Conservation (phyloP, 2,113 vertebrate species). For the Geococcyx californianus region DNA sequence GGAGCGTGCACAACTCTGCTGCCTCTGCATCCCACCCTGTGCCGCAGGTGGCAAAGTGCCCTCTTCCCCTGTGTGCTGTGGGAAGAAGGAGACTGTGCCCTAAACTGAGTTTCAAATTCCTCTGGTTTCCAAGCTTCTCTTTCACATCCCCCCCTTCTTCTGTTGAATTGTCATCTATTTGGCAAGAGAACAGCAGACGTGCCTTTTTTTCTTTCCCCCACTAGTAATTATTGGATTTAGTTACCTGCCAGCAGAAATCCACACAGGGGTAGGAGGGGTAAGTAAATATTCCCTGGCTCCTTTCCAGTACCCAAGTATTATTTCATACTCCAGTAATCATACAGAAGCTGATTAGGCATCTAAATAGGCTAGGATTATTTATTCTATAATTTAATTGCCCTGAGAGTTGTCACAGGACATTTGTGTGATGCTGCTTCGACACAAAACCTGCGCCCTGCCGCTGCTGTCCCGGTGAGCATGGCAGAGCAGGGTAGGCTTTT, state of each 20-base stretch:
- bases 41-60: background rate
- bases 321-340: background rate
- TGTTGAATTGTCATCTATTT: background rate
- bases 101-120: slow-evolving; percentile 20
- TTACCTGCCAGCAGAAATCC: slow-evolving; percentile 56
- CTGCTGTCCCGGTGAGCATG: background rate
- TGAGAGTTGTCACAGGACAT: background rate
- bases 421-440: background rate
- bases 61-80: background rate
- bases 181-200: background rate
- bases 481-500: background rate
- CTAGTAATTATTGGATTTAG: slow-evolving; percentile 3
- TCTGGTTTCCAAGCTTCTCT: background rate
- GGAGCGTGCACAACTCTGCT: background rate
- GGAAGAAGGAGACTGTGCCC: background rate
- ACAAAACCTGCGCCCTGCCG: background rate
- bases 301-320: background rate
- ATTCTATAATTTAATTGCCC: background rate
- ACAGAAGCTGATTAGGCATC: background rate
- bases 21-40: background rate
- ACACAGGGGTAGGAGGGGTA: background rate
- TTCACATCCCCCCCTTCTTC: background rate
- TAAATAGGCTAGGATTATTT: background rate
- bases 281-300: background rate
- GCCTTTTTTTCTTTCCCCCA: background rate